These are phyloP conservation scores for Achroia grisella DNA, from an alignment of 1,140 invertebrate species.

Conservation along the genomic window DNA sequence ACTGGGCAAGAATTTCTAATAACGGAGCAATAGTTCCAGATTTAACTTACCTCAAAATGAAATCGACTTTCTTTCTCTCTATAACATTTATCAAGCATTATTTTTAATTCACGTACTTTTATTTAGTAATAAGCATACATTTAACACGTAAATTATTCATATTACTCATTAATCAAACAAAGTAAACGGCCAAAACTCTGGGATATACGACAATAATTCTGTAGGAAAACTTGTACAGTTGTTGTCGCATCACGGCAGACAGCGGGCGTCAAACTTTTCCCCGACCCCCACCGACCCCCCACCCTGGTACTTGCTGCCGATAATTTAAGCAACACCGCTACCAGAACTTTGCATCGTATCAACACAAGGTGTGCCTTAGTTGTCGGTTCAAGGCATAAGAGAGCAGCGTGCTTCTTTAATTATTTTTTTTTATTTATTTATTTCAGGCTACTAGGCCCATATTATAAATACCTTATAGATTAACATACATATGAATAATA, in stretches of 20 bases:
- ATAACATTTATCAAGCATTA: too few relatives aligned
- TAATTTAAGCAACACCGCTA: constrained; percentile 12
- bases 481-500: too few relatives aligned
- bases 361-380: constrained; percentile 6
- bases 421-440: too few relatives aligned
- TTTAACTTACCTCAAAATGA: too few relatives aligned
- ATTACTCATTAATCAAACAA: constrained; percentile 1
- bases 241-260: constrained; percentile 7
- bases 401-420: not conserved
- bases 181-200: not conserved
- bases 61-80: too few relatives aligned
- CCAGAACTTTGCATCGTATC: constrained; percentile 9
- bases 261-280: constrained; percentile 1
- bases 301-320: constrained; percentile 4
- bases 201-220: constrained; percentile 6
- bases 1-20: too few relatives aligned
- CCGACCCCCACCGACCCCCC: not conserved
- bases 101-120: too few relatives aligned
- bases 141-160: too few relatives aligned
- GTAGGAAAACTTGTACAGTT: constrained; percentile 1
- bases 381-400: not conserved
- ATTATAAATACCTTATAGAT: too few relatives aligned
- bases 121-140: too few relatives aligned
- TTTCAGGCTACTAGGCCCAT: too few relatives aligned
- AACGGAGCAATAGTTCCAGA: too few relatives aligned